Percentiles rank a stretch among this genome's conserved stretches.
phyloP scores from a whole-genome alignment of 2,888 invertebrate species.

The Balanococcus diminutus region DNA sequence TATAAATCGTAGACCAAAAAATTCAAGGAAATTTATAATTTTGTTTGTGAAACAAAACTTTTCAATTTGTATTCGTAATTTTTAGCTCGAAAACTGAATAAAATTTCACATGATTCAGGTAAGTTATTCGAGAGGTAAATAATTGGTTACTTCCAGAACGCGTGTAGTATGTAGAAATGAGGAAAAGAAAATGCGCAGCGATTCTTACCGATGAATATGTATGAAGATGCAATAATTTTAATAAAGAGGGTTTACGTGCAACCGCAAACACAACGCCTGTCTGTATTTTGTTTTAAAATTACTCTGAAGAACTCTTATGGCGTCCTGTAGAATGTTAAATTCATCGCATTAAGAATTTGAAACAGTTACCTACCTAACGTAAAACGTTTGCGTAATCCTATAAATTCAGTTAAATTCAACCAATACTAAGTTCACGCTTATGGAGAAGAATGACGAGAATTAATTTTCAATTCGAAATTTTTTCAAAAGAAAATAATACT shows the following conservation, averaged over 20 bases:
- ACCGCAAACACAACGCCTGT: slow-evolving; percentile 53
- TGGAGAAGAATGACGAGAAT: neutral
- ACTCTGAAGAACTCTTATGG: slow-evolving; percentile 51
- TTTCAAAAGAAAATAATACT: neutral
- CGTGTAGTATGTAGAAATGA: slow-evolving; percentile 50
- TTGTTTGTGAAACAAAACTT: neutral
- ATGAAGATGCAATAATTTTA: slow-evolving; percentile 55
- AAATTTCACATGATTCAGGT: slow-evolving; percentile 50
- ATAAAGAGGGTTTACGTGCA: slow-evolving; percentile 55
- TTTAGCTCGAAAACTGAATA: slow-evolving; percentile 42
- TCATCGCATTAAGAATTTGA: slow-evolving; percentile 52
- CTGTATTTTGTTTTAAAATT: slow-evolving; percentile 55
- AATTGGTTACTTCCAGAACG: slow-evolving; percentile 50
- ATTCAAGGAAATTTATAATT: no score
- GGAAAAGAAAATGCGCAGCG: slow-evolving; percentile 55
- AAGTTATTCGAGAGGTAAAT: slow-evolving; percentile 53
- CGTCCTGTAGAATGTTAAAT: slow-evolving; percentile 51
- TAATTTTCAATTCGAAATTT: neutral
- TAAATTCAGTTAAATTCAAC: neutral
- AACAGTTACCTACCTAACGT: slow-evolving; percentile 45
- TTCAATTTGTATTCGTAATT: slow-evolving; percentile 47
- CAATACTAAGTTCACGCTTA: slow-evolving; percentile 25
- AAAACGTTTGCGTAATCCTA: slow-evolving; percentile 19
- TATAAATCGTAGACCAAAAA: no score
- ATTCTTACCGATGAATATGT: slow-evolving; percentile 54